These are phyloP conservation scores for Noctua janthe DNA, from an alignment of 2,888 invertebrate genomes.

Conservation along the genomic window DNA sequence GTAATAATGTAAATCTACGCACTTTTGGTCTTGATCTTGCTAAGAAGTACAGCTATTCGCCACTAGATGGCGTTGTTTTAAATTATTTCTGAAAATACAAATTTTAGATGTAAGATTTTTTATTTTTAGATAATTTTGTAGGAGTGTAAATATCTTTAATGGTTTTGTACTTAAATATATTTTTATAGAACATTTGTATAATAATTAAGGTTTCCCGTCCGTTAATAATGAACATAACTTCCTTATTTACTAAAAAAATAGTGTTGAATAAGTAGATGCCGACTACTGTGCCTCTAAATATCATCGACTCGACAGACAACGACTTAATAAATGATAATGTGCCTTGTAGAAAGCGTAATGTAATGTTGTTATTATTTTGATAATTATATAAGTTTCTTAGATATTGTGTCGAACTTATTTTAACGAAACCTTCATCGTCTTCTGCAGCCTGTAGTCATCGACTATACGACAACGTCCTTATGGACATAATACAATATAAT, in stretches of 20 bases:
- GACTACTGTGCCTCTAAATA: constrained; percentile 39
- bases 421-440: not conserved
- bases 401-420: constrained; percentile 43
- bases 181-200: constrained; percentile 57
- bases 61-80: constrained; percentile 70
- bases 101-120: constrained; percentile 34
- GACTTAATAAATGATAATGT: constrained; percentile 58
- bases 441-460: not conserved
- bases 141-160: constrained; percentile 62
- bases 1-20: constrained; percentile 24
- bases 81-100: constrained; percentile 61
- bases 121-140: constrained; percentile 48
- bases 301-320: constrained; percentile 63
- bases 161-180: constrained; percentile 55
- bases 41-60: constrained; percentile 45
- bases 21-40: constrained; percentile 14
- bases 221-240: constrained; percentile 28
- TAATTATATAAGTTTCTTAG: constrained; percentile 65
- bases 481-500: not conserved
- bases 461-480: not conserved
- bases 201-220: constrained; percentile 56
- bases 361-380: constrained; percentile 65
- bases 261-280: constrained; percentile 16
- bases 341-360: constrained; percentile 71
- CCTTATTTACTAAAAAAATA: constrained; percentile 17